phyloP scores from a whole-genome alignment of 2,797 vertebrate species.

The Sternarchorhynchus goeldii region DNA sequence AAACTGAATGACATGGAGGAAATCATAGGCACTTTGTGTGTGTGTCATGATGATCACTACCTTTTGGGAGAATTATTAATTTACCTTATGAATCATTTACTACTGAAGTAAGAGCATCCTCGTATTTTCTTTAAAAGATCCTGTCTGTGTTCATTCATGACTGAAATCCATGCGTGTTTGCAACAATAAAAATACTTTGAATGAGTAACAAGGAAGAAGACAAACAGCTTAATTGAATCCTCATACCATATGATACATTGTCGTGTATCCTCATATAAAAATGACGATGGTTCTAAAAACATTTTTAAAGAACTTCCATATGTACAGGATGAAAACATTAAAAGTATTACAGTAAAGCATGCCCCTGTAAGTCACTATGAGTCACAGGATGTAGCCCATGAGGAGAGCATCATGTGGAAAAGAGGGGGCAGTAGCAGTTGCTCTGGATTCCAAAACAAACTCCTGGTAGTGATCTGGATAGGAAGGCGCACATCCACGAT shows the following conservation, averaged over 20 bases:
- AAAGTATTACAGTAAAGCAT: constrained; percentile 64
- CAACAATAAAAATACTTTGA: neutral
- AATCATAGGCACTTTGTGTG: constrained; percentile 44
- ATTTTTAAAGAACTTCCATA: constrained; percentile 31
- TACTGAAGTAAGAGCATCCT: neutral
- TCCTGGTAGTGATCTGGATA: constrained; percentile 58
- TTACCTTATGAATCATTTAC: constrained; percentile 6
- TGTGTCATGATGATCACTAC: constrained; percentile 46
- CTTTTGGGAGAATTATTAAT: constrained; percentile 10
- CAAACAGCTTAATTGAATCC: neutral
- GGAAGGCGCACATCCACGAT: constrained; percentile 61
- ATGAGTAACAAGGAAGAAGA: neutral
- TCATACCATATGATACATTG: no score
- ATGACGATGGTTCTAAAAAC: neutral
- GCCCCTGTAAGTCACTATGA: constrained; percentile 63
- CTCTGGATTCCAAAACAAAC: constrained; percentile 64
- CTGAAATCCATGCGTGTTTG: neutral
- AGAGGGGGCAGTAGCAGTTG: constrained; percentile 45
- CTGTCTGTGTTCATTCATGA: neutral
- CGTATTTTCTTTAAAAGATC: neutral
- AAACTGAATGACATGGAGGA: constrained; percentile 27
- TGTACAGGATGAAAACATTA: constrained; percentile 53
- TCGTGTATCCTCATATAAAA: neutral
- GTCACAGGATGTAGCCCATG: constrained; percentile 76
- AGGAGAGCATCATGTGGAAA: constrained; percentile 56